A percentile compares a stretch with the other conserved stretches of the same genome.
These are phyloP conservation scores for Apostichopus californicus DNA, from an alignment of 35 echinoderm and acorn worm genomes.

Conservation along the genomic window DNA sequence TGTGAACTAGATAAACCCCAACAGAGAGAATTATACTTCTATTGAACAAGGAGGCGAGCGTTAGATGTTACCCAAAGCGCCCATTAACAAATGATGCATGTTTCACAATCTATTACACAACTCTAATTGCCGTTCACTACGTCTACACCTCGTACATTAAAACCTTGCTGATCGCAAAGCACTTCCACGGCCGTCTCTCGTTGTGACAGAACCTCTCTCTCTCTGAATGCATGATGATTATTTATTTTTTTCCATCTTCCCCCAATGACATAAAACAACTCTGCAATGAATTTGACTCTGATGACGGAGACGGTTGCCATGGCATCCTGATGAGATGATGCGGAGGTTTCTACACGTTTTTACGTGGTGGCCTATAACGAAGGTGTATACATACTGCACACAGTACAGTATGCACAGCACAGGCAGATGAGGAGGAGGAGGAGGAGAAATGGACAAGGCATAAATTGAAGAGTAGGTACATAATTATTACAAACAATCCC, in stretches of 20 bases:
- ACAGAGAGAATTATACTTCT: not conserved
- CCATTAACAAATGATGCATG: constrained; percentile 5
- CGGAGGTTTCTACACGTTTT: constrained; percentile 13
- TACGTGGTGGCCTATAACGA: not conserved
- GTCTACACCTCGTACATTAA: not conserved
- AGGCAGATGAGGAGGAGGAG: not conserved
- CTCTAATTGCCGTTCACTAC: not conserved
- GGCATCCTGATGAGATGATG: constrained; percentile 36
- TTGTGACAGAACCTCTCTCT: not conserved
- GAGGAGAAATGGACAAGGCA: not conserved
- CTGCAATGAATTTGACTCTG: constrained; percentile 27
- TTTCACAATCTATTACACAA: constrained; percentile 19
- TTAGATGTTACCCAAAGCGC: constrained; percentile 5
- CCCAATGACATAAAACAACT: constrained; percentile 32
- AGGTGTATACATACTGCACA: not conserved
- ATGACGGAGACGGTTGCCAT: constrained; percentile 44
- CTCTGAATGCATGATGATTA: constrained; percentile 30
- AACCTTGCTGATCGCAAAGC: not conserved
- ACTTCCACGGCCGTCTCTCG: not conserved
- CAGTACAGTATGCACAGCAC: too few species aligned
- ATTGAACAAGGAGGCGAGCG: not conserved
- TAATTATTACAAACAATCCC: constrained; percentile 52
- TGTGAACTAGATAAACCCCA: not conserved
- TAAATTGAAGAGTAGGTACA: constrained; percentile 31
- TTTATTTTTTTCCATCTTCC: not conserved